Base-by-base conservation (phyloP, 2,888 invertebrate genomes). In the Barypeithes pellucidus region DNA sequence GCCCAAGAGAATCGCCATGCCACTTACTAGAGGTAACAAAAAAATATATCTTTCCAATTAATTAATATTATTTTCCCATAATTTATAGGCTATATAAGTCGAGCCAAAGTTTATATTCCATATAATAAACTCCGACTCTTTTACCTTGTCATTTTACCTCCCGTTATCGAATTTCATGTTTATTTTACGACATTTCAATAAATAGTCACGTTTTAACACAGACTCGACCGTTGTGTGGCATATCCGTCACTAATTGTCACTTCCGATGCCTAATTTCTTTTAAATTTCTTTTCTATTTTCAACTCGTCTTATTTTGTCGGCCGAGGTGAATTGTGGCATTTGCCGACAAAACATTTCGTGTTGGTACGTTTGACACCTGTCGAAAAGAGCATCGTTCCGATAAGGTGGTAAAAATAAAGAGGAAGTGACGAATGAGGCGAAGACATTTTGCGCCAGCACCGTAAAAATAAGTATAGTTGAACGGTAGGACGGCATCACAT, bases 331-430 rank as follows among this genome's bases (percentile, higher is more conserved):
- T 69, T 62, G 62, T 63, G 69, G 54, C 69, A 41, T 45, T 61
- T 39, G 67, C 73, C 73, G 73, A 73, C 73, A 73, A 73, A 72
- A 73, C 73, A 59, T 57, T 69, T 54, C 33, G 62, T 69, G 60
- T 62, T 47, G 22, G 33, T 73, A 72, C 76, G 77, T 69, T 72
- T 63, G 75, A 76, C 78, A 78, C 78, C 78, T 77, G 78, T 76
- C 77, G 70, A 72, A 77, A 74, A 65, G 63, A 67, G 60, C 72
- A 68, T n/a, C 68, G 20, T 60, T 50, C 59, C 16, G 61, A 1
- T 69, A 69, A 69, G 69, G 67, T 62, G 67, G 54, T 67, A 63
- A 68, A 72, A 72, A 67, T 62, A 54, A 52, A 24, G 39, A 54
- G 73, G 73, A 73, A 68, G 63, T 59, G 68, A 73, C 60, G 54